A percentile compares a stretch with the other conserved stretches of the same genome.
Evolutionary conservation across 64 coral and sea anemone species (phyloP).

Genomic region (Montipora sp.): DNA sequence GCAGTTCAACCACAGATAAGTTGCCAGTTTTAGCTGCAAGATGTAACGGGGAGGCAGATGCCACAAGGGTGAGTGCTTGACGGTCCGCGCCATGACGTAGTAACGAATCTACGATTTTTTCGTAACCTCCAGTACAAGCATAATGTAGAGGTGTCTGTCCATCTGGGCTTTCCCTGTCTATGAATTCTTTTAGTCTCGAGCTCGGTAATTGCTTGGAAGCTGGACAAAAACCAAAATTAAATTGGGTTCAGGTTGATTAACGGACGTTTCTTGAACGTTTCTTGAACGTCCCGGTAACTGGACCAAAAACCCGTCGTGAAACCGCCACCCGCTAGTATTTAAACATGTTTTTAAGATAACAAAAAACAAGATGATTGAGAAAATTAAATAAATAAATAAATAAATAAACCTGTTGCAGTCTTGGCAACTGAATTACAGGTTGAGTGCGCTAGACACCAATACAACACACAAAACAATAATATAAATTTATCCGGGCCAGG

Average conservation of each 20-base stretch:
- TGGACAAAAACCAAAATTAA: not conserved
- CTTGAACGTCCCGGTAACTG: too few species aligned
- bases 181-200: not conserved
- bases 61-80: not conserved
- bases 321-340: too few species aligned
- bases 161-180: not conserved
- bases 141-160: not conserved
- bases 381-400: too few species aligned
- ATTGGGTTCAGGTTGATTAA: not conserved
- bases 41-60: not conserved
- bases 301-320: too few species aligned
- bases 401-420: too few species aligned
- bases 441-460: too few species aligned
- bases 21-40: conserved; percentile 24
- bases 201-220: conserved; percentile 1
- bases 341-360: too few species aligned
- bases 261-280: too few species aligned
- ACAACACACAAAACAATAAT: too few species aligned
- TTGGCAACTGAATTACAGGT: too few species aligned
- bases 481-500: too few species aligned
- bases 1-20: conserved; percentile 14
- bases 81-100: conserved; percentile 16
- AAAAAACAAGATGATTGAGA: too few species aligned
- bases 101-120: conserved; percentile 6
- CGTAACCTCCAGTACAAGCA: not conserved